Evolutionary conservation across 2,888 invertebrate genomes (phyloP), one percentile per base, ranked within the genome.

Genomic region (Polyommatus iphigenia): DNA sequence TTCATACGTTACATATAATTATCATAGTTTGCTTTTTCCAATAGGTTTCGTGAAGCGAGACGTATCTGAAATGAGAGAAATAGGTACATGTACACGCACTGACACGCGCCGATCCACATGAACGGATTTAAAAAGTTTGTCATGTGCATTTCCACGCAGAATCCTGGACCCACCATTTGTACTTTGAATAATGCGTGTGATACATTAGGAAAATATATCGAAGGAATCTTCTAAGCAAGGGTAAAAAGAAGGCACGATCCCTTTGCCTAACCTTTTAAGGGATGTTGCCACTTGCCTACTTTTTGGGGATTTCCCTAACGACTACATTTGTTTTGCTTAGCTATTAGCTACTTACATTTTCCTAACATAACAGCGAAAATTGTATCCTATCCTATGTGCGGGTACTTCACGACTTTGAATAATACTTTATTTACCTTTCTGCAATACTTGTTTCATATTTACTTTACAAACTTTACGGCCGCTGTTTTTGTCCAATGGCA

Each of bases 1-100:
- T 80, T 85, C 88, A 90, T 85, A 84, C 88, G 85, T 88, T 89
- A 87, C 88, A 89, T 90, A 83, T 89, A 90, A 92, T 93, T 92
- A 92, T 90, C 90, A 92, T 91, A 91, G 84, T 92, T 90, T 91
- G 90, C 89, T 91, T 93, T 93, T 93, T 89, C 91, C 91, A 91
- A 92, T 92, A 88, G 88, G 87, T 82, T 90, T 90, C 90, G 86
- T 90, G 89, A 87, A 91, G 90, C 92, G 91, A 86, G 86, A 90
- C 90, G 90, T 88, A 89, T 90, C 76, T 80, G 76, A 91, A 91
- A 89, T 88, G 85, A 85, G 87, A 85, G 88, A 92, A 91, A 90
- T 90, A n/a, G n/a, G n/a, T n/a, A 90, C 83, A 83, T 84, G 85
- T 84, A 81, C 89, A 89, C 89, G 90, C 89, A 89, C 82, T 83